Percentiles rank a stretch among this genome's conserved stretches.
phyloP scores from a whole-genome alignment of 2,888 invertebrate genomes.

The Agonopterix alstromeriana region DNA sequence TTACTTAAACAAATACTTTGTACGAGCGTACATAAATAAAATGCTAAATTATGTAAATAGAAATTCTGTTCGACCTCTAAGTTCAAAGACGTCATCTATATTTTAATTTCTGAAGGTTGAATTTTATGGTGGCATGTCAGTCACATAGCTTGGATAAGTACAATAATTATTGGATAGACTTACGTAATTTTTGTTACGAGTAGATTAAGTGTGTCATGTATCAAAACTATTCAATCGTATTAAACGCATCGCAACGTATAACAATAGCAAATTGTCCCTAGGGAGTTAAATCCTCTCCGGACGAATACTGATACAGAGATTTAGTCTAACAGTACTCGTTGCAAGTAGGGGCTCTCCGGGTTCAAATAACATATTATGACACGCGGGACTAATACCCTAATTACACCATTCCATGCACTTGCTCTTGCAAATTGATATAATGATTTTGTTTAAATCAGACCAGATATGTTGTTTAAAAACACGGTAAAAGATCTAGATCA shows the following conservation, averaged over 20 bases:
- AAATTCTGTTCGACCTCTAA: conserved; percentile 11
- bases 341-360: conserved; percentile 31
- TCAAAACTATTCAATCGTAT: conserved; percentile 35
- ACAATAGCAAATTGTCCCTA: conserved; percentile 48
- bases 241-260: conserved; percentile 25
- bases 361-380: conserved; percentile 47
- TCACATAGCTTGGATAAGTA: too few relatives aligned
- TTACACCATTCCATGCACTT: conserved; percentile 44
- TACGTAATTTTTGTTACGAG: neutral
- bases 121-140: neutral
- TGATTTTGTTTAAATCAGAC: too few relatives aligned
- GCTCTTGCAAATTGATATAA: conserved; percentile 8
- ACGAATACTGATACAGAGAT: conserved; percentile 55
- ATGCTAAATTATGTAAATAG: conserved; percentile 21
- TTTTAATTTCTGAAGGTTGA: conserved; percentile 1
- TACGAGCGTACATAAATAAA: conserved; percentile 13
- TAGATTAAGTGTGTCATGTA: conserved; percentile 20
- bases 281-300: conserved; percentile 55
- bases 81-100: conserved; percentile 8
- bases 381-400: conserved; percentile 47
- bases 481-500: neutral
- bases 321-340: conserved; percentile 70
- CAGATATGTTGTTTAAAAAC: too few relatives aligned
- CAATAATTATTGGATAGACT: neutral
- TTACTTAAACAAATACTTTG: conserved; percentile 15